Evolutionary conservation across 2,888 invertebrate species (phyloP).

Genomic region (Prosopocoilus inquinatus): DNA sequence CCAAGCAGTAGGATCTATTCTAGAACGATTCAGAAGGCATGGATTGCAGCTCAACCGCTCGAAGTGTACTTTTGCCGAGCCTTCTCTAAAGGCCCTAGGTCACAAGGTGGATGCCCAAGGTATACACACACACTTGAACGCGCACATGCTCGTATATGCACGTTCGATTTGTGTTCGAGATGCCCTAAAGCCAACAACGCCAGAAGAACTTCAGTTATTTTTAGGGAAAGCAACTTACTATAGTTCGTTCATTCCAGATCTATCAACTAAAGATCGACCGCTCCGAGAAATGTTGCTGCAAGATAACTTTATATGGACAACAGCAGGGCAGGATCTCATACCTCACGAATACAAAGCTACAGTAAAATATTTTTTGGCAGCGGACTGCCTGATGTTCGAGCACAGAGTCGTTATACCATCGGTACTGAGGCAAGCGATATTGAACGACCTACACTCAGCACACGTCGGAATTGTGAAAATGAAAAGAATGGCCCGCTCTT

Average conservation of each 20-base stretch:
- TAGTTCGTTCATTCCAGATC: too few relatives aligned
- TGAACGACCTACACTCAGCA: too few relatives aligned
- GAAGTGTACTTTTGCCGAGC: not conserved
- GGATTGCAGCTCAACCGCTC: not conserved
- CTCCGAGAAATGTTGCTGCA: not conserved
- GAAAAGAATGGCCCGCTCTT: not conserved
- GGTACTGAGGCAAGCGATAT: too few relatives aligned
- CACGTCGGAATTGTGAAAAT: not conserved
- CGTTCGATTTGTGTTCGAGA: too few relatives aligned
- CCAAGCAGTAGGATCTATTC: too few relatives aligned
- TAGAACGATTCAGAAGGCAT: too few relatives aligned
- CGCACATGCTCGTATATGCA: too few relatives aligned
- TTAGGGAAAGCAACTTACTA: too few relatives aligned
- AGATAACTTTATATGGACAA: not conserved
- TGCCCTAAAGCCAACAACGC: too few relatives aligned
- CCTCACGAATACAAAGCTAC: not conserved
- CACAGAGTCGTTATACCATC: too few relatives aligned
- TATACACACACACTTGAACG: not conserved
- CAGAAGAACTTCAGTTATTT: too few relatives aligned
- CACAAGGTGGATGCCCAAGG: not conserved
- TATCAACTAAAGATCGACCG: too few relatives aligned
- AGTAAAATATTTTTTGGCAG: not conserved
- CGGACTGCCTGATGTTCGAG: not conserved
- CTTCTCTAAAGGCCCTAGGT: not conserved
- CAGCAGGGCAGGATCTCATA: not conserved